phyloP scores from a whole-genome alignment of 2,797 vertebrate genomes.

The Momotus momota region DNA sequence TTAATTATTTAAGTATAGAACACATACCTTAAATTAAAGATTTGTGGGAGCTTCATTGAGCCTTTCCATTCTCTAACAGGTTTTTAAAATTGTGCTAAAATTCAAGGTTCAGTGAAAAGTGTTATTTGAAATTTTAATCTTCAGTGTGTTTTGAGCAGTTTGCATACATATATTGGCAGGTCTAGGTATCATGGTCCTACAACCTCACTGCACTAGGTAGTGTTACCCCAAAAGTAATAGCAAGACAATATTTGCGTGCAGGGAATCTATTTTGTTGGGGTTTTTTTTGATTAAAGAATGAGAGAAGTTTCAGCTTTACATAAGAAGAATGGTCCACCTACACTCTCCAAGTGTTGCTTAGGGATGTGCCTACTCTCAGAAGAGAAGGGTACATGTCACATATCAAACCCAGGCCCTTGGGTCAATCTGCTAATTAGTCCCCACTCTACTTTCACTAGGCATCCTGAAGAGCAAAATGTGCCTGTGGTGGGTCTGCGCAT shows the following conservation, averaged over 20 bases:
- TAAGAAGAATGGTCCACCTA: neutral
- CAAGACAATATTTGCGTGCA: neutral
- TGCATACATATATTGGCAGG: neutral
- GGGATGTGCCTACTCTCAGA: neutral
- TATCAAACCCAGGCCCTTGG: neutral
- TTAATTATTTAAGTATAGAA: neutral
- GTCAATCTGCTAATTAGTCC: neutral
- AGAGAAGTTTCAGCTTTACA: neutral
- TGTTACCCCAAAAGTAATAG: neutral
- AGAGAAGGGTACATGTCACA: neutral
- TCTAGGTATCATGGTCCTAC: neutral
- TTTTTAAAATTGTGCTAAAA: neutral
- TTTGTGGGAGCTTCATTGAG: neutral
- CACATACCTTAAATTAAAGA: neutral
- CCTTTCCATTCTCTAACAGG: neutral
- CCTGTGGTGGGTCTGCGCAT: neutral
- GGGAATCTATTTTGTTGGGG: neutral
- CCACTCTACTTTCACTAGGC: neutral
- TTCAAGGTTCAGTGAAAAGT: neutral
- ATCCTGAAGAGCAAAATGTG: neutral
- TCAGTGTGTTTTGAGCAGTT: neutral
- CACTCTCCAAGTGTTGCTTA: neutral
- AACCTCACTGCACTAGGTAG: neutral
- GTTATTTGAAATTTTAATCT: neutral
- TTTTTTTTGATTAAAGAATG: neutral